Evolutionary conservation across 2,113 vertebrate species (phyloP).

Genomic region (Phodopus roborovskii): DNA sequence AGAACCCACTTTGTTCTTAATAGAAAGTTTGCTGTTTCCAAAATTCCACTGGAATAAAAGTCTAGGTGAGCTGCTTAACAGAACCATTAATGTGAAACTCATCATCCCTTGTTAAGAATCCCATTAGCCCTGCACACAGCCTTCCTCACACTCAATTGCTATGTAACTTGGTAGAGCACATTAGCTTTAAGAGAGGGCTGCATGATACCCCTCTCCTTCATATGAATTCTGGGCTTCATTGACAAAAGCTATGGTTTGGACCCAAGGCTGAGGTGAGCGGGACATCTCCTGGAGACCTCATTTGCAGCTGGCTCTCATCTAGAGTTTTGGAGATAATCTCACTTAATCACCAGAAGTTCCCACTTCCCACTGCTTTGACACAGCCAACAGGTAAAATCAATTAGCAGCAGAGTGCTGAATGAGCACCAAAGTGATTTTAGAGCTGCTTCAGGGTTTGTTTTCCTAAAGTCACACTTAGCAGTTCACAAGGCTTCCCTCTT

Average conservation of each 20-base stretch:
- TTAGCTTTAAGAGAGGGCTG: not conserved
- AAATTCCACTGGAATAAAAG: not conserved
- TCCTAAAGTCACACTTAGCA: constrained; percentile 1
- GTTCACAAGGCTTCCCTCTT: not conserved
- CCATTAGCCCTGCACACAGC: not conserved
- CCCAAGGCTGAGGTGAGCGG: not conserved
- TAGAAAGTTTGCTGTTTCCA: not conserved
- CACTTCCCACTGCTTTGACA: not conserved
- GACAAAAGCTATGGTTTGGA: constrained; percentile 3
- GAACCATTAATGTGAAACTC: not conserved
- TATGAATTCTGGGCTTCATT: not conserved
- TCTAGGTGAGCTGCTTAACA: not conserved
- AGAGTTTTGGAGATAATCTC: not conserved
- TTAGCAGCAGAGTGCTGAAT: not conserved
- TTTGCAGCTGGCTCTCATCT: not conserved
- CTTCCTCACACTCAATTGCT: not conserved
- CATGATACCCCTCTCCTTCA: not conserved
- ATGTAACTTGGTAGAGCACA: not conserved
- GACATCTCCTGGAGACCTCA: not conserved
- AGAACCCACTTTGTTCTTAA: not conserved
- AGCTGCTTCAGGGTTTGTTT: constrained; percentile 15
- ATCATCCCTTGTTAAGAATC: not conserved
- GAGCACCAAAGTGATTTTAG: not conserved
- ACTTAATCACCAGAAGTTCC: not conserved
- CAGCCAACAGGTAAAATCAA: not conserved